These are phyloP conservation scores for Virgularia gustaviana DNA, from an alignment of 92 coral and sea anemone species.

Conservation along the genomic window DNA sequence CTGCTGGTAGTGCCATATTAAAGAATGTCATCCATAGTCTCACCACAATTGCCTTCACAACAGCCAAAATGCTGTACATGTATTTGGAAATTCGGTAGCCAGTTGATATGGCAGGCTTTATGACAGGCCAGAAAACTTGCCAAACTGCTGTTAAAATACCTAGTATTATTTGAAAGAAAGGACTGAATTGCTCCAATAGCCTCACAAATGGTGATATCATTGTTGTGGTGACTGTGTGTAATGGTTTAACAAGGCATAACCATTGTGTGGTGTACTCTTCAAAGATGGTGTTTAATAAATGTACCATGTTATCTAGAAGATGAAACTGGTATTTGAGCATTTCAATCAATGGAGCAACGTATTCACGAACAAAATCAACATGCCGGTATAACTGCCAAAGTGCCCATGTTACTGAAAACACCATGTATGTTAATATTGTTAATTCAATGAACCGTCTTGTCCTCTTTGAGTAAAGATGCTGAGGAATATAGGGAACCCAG, in stretches of 20 bases:
- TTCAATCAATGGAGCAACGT: conserved; percentile 73
- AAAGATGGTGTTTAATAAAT: conserved; percentile 63
- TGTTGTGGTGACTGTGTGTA: conserved; percentile 65
- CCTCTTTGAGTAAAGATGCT: conserved; percentile 67
- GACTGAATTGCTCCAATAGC: conserved; percentile 48
- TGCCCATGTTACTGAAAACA: conserved; percentile 92
- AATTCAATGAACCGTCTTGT: conserved; percentile 63
- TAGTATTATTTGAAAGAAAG: conserved; percentile 43
- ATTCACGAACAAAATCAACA: conserved; percentile 84
- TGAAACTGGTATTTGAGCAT: conserved; percentile 69
- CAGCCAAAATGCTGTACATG: conserved; percentile 47
- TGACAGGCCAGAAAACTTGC: conserved; percentile 1
- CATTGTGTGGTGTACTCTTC: conserved; percentile 85
- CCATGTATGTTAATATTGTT: conserved; percentile 66
- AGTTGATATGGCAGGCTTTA: conserved; percentile 57
- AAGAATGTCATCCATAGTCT: conserved; percentile 56
- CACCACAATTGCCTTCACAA: conserved; percentile 43
- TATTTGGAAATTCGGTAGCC: conserved; percentile 8
- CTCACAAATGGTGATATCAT: conserved; percentile 68
- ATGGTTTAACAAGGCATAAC: conserved; percentile 87
- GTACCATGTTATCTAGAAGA: conserved; percentile 69
- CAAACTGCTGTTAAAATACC: conserved; percentile 38
- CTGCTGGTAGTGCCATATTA: conserved; percentile 47
- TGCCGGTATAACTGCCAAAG: conserved; percentile 95
- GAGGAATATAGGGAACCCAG: conserved; percentile 85